Conservation (phyloP, 2,797 vertebrate species). For the Alca torda region DNA sequence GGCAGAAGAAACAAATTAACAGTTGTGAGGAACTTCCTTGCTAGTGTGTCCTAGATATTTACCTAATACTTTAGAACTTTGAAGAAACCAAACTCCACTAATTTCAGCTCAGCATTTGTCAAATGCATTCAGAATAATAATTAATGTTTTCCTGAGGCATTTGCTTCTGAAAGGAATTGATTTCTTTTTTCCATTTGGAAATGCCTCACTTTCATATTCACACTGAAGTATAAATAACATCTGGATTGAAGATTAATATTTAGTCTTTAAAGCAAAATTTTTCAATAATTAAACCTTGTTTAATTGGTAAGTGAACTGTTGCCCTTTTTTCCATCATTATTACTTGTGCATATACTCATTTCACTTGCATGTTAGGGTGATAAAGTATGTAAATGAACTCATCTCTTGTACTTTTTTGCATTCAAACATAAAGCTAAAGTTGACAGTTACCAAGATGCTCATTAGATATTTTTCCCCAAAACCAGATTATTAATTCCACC, state of each 20-base stretch:
- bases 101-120: neutral
- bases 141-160: neutral
- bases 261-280: neutral
- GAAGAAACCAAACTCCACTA: neutral
- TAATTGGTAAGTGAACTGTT: neutral
- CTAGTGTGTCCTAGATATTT: neutral
- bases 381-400: neutral
- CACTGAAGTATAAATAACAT: neutral
- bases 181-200: constrained; percentile 6
- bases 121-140: constrained; percentile 27
- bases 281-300: constrained; percentile 6
- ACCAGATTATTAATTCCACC: neutral
- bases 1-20: neutral
- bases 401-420: neutral
- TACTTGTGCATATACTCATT: neutral
- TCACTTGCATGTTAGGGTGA: neutral
- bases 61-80: neutral
- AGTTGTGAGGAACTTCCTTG: neutral
- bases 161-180: neutral
- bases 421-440: neutral
- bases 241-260: neutral
- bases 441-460: neutral
- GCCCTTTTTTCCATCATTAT: neutral
- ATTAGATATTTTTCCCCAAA: neutral
- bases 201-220: neutral